Conservation (phyloP, 2,113 vertebrate species). For the Oryzias celebensis region DNA sequence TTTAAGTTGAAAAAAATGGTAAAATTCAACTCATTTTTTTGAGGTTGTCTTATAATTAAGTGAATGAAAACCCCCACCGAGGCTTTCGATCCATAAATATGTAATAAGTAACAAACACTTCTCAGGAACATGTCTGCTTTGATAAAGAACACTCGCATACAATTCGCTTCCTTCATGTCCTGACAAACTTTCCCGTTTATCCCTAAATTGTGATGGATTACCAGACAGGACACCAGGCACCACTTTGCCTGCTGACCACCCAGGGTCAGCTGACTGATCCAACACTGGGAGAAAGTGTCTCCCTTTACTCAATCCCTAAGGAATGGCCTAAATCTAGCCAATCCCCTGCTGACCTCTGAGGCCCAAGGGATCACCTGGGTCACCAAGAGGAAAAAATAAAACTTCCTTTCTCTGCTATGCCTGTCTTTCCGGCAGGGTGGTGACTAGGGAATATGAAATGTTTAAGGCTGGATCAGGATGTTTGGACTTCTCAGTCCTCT, state of each 20-base stretch:
- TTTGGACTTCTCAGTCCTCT: conserved; percentile 40
- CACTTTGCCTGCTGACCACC: conserved; percentile 38
- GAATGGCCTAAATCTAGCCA: conserved; percentile 64
- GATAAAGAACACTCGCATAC: neutral
- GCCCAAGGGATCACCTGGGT: conserved; percentile 47
- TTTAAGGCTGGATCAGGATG: conserved; percentile 23
- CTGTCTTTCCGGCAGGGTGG: conserved; percentile 8
- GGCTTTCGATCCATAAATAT: neutral
- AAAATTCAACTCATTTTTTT: too few species aligned
- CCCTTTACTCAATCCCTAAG: conserved; percentile 49
- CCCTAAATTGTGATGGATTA: conserved; percentile 30
- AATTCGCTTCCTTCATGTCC: neutral
- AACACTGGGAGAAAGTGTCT: conserved; percentile 49
- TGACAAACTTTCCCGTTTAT: neutral
- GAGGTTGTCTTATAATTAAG: too few species aligned
- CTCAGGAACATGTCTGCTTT: neutral
- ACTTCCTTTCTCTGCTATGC: conserved; percentile 9
- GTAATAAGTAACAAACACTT: neutral
- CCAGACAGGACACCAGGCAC: conserved; percentile 41
- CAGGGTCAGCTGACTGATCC: conserved; percentile 60
- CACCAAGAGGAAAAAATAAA: conserved; percentile 54
- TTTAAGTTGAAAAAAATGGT: too few species aligned
- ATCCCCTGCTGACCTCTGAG: conserved; percentile 55
- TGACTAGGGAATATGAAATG: conserved; percentile 24
- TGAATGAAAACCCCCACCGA: too few species aligned